Evolutionary conservation across 1,140 invertebrate species (phyloP).

Genomic region (Pygmarrhopalites habei): DNA sequence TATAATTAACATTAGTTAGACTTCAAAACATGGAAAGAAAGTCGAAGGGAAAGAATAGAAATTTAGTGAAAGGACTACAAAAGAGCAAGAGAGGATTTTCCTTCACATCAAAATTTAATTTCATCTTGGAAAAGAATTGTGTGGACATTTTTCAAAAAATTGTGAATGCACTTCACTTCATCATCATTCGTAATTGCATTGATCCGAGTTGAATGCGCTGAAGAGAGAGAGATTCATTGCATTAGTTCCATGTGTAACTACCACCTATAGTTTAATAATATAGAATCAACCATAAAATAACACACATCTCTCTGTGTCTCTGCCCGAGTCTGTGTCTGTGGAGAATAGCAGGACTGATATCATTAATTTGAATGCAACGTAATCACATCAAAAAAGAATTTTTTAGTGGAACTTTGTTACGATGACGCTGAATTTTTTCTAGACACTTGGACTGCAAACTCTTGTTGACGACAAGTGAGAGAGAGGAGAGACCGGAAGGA

Average conservation of each 20-base stretch:
- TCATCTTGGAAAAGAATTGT: too few species aligned
- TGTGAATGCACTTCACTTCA: too few species aligned
- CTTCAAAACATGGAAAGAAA: not conserved
- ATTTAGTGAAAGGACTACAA: not conserved
- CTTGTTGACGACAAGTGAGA: not conserved
- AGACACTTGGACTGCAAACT: not conserved
- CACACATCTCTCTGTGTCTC: too few species aligned
- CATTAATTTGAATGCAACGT: not conserved
- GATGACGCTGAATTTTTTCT: not conserved
- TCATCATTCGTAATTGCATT: not conserved
- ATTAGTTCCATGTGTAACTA: too few species aligned
- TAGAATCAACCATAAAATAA: too few species aligned
- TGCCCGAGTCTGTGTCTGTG: too few species aligned
- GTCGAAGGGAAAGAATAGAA: not conserved
- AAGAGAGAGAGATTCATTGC: too few species aligned
- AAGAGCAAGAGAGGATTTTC: too few species aligned
- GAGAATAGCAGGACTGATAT: not conserved
- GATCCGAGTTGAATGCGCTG: not conserved
- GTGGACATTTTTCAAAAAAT: too few species aligned
- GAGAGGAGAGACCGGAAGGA: slow-evolving; percentile 10
- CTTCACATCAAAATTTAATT: not conserved
- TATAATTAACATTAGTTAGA: not conserved
- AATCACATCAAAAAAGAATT: not conserved
- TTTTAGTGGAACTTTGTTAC: not conserved
- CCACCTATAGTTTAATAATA: too few species aligned